Evolutionary conservation across 2,888 invertebrate genomes (phyloP).

Genomic region (Catocala fraxini): DNA sequence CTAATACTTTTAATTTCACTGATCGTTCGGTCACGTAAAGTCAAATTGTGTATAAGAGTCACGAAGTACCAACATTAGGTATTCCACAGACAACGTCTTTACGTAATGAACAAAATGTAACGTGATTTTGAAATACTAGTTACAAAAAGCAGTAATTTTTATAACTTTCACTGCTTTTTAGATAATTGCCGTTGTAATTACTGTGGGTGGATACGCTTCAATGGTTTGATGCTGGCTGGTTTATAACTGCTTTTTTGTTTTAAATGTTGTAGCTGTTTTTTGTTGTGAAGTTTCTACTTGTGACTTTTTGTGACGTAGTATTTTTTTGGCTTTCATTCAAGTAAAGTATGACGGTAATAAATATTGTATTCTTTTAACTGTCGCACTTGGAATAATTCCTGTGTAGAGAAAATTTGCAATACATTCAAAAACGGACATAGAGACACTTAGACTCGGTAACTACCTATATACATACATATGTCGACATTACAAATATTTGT

Average conservation of each 20-base stretch:
- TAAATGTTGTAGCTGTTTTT: conserved; percentile 6
- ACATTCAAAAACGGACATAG: too few relatives aligned
- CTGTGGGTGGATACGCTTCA: conserved; percentile 30
- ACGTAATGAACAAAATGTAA: conserved; percentile 35
- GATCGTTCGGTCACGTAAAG: conserved; percentile 35
- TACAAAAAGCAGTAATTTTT: conserved; percentile 24
- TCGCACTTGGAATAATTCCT: too few relatives aligned
- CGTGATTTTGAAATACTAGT: conserved; percentile 29
- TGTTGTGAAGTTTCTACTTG: conserved; percentile 6
- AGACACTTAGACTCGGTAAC: too few relatives aligned
- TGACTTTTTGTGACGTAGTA: conserved; percentile 9
- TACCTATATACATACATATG: too few relatives aligned
- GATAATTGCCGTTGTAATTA: conserved; percentile 49
- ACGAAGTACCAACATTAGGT: conserved; percentile 35
- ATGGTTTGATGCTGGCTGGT: conserved; percentile 12
- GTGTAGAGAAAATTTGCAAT: too few relatives aligned
- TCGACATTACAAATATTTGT: too few relatives aligned
- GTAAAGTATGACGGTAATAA: not conserved
- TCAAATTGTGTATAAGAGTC: conserved; percentile 39
- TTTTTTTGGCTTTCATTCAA: conserved; percentile 7
- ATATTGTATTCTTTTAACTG: too few relatives aligned
- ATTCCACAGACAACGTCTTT: conserved; percentile 35
- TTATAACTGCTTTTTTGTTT: conserved; percentile 5
- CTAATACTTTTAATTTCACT: conserved; percentile 52
- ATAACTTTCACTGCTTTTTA: conserved; percentile 49